Evolutionary conservation across 2,797 vertebrate species (phyloP).

Genomic region (Coranthus polyacanthus): DNA sequence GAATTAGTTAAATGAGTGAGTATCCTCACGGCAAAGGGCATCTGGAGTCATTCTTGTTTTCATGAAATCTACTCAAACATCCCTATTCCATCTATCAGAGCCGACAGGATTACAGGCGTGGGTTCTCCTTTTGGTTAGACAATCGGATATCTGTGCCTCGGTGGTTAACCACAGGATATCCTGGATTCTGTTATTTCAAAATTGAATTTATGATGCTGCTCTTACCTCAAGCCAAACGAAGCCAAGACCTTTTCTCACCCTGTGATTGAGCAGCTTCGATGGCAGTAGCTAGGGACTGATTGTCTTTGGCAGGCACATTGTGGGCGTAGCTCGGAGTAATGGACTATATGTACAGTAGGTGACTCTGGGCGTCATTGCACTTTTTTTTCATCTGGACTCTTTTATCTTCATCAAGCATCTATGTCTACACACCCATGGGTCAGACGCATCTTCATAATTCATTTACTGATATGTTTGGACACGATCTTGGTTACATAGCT

Average conservation of each 20-base stretch:
- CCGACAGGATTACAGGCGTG: conserved; percentile 63
- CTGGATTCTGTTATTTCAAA: conserved; percentile 77
- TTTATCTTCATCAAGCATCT: conserved; percentile 52
- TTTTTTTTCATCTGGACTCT: conserved; percentile 56
- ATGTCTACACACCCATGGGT: conserved; percentile 51
- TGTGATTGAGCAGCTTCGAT: conserved; percentile 40
- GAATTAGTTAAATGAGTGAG: conserved; percentile 41
- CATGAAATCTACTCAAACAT: conserved; percentile 61
- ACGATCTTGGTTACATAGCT: conserved; percentile 21
- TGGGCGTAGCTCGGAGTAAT: conserved; percentile 60
- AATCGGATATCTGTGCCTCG: conserved; percentile 67
- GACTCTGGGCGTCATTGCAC: conserved; percentile 44
- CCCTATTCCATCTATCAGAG: conserved; percentile 64
- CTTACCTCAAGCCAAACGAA: conserved; percentile 70
- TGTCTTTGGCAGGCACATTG: conserved; percentile 59
- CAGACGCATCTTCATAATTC: conserved; percentile 37
- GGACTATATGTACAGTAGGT: conserved; percentile 47
- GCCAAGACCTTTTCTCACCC: conserved; percentile 64
- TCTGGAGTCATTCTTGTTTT: conserved; percentile 67
- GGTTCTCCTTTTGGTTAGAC: conserved; percentile 67
- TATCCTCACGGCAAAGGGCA: conserved; percentile 49
- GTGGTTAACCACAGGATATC: conserved; percentile 79
- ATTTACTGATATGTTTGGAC: conserved; percentile 24
- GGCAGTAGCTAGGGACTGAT: conserved; percentile 51
- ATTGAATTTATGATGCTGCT: conserved; percentile 66